Base-by-base conservation (phyloP, 2,797 vertebrate species). In the Ptychadena robeensis region DNA sequence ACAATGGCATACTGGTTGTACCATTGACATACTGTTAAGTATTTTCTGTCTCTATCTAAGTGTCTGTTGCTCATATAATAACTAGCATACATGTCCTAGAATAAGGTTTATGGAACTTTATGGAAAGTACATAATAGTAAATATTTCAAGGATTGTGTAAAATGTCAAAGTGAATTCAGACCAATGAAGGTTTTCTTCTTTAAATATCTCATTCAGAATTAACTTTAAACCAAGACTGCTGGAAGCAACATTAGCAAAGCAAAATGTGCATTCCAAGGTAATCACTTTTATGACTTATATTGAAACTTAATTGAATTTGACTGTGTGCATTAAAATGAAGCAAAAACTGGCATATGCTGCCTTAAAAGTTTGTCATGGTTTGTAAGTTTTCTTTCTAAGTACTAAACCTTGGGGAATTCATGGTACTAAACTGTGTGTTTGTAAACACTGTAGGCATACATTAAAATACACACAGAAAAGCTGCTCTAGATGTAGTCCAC, bases 221-320 rank as follows among this genome's bases (percentile, higher is more conserved):
- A 40, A 31, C 27, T 18, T 61, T 37, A 48, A 77, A 59, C 35
- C 28, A 70, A 27, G 35, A 78, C 48, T 15, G 59, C 32, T 83
- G 67, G 30, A 67, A 72, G 15, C n/a, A 48, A 25, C 57, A 53
- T 71, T 59, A 25, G 63, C 66, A 72, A 78, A 59, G 22, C 66
- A 78, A 66, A 69, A 72, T 78, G 67, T 30, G 57, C n/a, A 32
- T 78, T 83, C 44, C 32, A 78, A 71, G 67, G 38, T 78, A 83
- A 83, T 82, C 28, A 48, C 57, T 77, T 82, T 82, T 82, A 82
- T 57, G 28, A 53, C 81, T 69, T 77, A 69, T 77, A 77, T 71
- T 82, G 77, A 82, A 82, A 64, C 81, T 48, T 71, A 83, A 78
- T 72, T 83, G 81, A 78, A 44, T 83, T 83, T 44, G 75, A 77